A percentile compares a stretch with the other conserved stretches of the same genome.
phyloP scores from a whole-genome alignment of 2,797 vertebrate genomes.

The Lepus townsendii region DNA sequence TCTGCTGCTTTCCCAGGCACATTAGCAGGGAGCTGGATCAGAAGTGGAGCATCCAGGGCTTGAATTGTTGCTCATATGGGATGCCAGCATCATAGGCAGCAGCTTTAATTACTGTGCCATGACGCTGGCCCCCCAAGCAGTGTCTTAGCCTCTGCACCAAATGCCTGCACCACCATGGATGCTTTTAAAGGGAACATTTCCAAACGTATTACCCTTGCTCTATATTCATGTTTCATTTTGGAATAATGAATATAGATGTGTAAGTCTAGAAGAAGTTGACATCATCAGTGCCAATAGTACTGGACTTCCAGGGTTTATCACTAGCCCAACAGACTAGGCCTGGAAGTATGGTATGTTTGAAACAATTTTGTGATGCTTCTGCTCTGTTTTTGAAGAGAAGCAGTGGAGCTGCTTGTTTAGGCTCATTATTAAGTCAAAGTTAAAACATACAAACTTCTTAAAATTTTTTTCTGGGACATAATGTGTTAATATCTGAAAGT shows the following conservation, averaged over 20 bases:
- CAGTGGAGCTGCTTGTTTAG: background rate
- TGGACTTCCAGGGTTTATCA: background rate
- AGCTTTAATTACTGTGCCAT: too few relatives aligned
- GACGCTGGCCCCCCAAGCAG: too few relatives aligned
- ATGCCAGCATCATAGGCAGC: too few relatives aligned
- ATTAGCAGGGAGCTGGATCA: too few relatives aligned
- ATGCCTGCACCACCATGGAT: too few relatives aligned
- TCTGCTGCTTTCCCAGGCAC: too few relatives aligned
- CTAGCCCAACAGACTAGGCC: background rate
- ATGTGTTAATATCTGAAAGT: background rate
- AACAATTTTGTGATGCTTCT: background rate
- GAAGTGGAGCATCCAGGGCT: too few relatives aligned
- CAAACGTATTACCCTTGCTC: background rate
- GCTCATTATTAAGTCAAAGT: background rate
- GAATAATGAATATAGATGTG: conserved; percentile 35
- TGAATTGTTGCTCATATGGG: too few relatives aligned
- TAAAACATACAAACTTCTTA: conserved; percentile 22
- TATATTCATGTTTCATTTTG: conserved; percentile 31
- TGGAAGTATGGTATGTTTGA: background rate
- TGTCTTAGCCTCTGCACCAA: too few relatives aligned
- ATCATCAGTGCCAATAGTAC: background rate
- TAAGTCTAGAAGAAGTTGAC: background rate
- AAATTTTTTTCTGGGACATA: background rate
- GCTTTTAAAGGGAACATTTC: background rate
- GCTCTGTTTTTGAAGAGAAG: conserved; percentile 37